A percentile compares a stretch with the other conserved stretches of the same genome.
phyloP scores from a whole-genome alignment of 2,113 vertebrate genomes.

The Amphiprion ocellaris region DNA sequence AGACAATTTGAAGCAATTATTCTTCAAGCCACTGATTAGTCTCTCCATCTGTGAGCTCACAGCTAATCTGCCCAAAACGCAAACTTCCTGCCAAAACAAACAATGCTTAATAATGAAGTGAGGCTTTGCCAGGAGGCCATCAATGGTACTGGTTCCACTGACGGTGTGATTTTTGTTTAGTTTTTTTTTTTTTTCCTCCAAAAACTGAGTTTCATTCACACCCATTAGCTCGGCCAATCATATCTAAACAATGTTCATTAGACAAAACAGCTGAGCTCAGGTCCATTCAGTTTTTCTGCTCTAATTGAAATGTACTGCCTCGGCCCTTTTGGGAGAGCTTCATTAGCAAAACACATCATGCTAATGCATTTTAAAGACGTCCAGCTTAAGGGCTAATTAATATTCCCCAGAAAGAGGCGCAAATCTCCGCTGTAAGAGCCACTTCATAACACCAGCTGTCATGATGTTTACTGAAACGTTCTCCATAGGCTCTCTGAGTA shows the following conservation, averaged over 20 bases:
- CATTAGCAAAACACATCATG: constrained; percentile 62
- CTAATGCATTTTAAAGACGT: constrained; percentile 68
- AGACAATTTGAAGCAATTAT: constrained; percentile 63
- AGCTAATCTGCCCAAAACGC: constrained; percentile 56
- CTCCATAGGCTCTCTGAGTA: constrained; percentile 21
- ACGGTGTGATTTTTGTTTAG: constrained; percentile 25
- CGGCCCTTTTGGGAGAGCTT: constrained; percentile 46
- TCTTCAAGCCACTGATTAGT: constrained; percentile 66
- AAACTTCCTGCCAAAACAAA: constrained; percentile 70
- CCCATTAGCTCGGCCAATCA: constrained; percentile 54
- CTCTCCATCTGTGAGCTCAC: constrained; percentile 69
- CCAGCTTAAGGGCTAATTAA: constrained; percentile 70
- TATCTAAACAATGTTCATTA: constrained; percentile 41
- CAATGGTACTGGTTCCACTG: constrained; percentile 27
- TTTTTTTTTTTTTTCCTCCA: not conserved
- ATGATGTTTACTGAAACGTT: constrained; percentile 36
- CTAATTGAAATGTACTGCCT: constrained; percentile 62
- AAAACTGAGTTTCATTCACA: constrained; percentile 46
- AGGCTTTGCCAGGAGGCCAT: constrained; percentile 64
- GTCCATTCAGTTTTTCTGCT: constrained; percentile 48
- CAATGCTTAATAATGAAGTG: constrained; percentile 65
- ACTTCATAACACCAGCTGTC: constrained; percentile 64
- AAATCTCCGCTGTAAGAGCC: constrained; percentile 49
- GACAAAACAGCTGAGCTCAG: constrained; percentile 64
- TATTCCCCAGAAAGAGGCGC: constrained; percentile 59